Evolutionary conservation across 2,888 invertebrate species (phyloP), one percentile per base, ranked within the genome.

Genomic region (Diaphora mendica): DNA sequence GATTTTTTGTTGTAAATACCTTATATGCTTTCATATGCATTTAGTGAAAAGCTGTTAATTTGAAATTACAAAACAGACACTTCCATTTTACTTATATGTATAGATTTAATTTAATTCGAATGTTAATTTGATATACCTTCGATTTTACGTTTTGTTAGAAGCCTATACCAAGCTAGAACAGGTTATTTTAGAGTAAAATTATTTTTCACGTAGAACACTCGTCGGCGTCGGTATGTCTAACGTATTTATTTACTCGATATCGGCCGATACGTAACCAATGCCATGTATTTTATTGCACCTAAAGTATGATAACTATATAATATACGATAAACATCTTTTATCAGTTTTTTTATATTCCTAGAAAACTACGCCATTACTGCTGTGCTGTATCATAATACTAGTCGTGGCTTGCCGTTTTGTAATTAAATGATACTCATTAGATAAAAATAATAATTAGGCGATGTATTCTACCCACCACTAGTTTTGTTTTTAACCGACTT

Each of bases 271-370:
- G 79, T 76, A 42, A n/a, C 23, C 26, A 65, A 77, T 79, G 79
- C 71, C 74, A 75, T 75, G 74, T 70, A 73, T 83, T 82, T 83
- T 78, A 80, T 78, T 80, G 73, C 71, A 80, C 74, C 70, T 44
- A 15, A 70, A 78, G 64, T 26, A 71, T 59, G 33, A 30, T 69
- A 62, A 17, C 15, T 62, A 62, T 15, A 13, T 3, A 26, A 39
- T 44, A 13, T 30, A 62, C 26, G 26, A 62, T 62, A 62, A 30
- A 7, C 15, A 59, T 51, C n/a, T n/a, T n/a, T 26, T 26, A 69
- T 44, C 59, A 39, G 8, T 39, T 35, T 70, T 35, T 8, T 59
- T n/a, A 51, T 33, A 73, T 68, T 68, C 51, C 42, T 44, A 33
- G 72, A 72, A 72, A 64, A 8, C 35, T 44, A 15, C 55, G 44